Base-by-base conservation (phyloP, 2,888 invertebrate genomes). In the Eupithecia centaureata region DNA sequence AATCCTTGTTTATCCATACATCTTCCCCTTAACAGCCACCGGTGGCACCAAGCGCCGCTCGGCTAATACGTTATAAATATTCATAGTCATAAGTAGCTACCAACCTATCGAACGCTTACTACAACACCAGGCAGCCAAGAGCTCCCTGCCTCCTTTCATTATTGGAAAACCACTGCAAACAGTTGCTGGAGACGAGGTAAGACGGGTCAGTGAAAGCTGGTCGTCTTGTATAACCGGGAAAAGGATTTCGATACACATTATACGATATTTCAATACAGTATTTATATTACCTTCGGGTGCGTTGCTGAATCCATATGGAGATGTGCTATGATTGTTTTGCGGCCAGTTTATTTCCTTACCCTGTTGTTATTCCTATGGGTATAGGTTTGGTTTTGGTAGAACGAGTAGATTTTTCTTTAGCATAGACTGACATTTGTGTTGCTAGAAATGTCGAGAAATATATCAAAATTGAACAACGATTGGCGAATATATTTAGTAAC, bases 1-100 rank as follows among this genome's bases (percentile, higher is more conserved):
- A 70, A 65, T 65, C 64, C 65, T 58, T 72, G 57, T 59, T 69
- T 67, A 71, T 73, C 68, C 70, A 61, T 66, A 61, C 65, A 64
- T 73, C 73, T 75, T 68, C 75, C 79, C 88, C 89, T 89, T 89
- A 88, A 88, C 76, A 78, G 68, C 72, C 70, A 82, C 82, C 83
- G 84, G 86, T 82, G 83, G 85, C 82, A 83, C 82, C 85, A 82
- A 84, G 82, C 85, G 82, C 82, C 86, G 87, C 86, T 88, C 83
- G 65, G 82, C 88, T 91, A 91, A 91, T 91, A 91, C 82, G 88
- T 90, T 90, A 92, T 92, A 92, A 92, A 92, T 92, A 92, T 92
- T 91, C 92, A 92, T 91, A 87, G 87, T 84, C 84, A 87, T 91
- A 92, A 92, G 91, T 89, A 92, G 90, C 90, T 88, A 76, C 83